phyloP scores from a whole-genome alignment of 2,888 invertebrate species.

The Drosophila nr. medialis region DNA sequence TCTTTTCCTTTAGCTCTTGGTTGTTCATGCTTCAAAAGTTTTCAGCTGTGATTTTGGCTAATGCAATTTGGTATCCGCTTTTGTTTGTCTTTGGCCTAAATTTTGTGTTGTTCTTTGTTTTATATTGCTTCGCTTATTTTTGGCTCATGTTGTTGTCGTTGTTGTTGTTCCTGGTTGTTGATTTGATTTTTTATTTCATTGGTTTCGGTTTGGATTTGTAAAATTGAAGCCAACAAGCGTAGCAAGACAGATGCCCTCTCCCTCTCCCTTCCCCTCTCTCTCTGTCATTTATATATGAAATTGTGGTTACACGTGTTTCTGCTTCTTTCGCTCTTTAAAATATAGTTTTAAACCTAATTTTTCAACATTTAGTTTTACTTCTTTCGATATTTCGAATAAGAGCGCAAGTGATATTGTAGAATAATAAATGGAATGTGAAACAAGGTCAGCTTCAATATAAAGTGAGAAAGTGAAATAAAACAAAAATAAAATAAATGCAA shows the following conservation, averaged over 20 bases:
- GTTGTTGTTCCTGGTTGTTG: slow-evolving; percentile 16
- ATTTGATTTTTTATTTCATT: slow-evolving; percentile 48
- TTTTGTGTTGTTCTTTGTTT: slow-evolving; percentile 29
- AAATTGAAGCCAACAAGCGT: slow-evolving; percentile 25
- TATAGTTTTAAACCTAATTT: background rate
- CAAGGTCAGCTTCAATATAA: slow-evolving; percentile 36
- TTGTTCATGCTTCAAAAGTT: slow-evolving; percentile 71
- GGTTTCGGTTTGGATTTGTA: slow-evolving; percentile 23
- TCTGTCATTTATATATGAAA: background rate
- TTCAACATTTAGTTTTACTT: slow-evolving; percentile 9
- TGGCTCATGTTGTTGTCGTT: slow-evolving; percentile 9
- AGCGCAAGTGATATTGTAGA: background rate
- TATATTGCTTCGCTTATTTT: slow-evolving; percentile 16
- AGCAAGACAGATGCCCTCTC: slow-evolving; percentile 6
- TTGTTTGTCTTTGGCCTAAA: slow-evolving; percentile 76
- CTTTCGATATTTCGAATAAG: slow-evolving; percentile 16
- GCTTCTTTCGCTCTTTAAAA: background rate
- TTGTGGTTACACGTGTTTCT: background rate
- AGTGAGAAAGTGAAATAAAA: slow-evolving; percentile 42
- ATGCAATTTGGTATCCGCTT: slow-evolving; percentile 74
- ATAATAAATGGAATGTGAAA: slow-evolving; percentile 27
- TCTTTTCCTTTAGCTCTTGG: slow-evolving; percentile 32
- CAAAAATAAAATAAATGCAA: slow-evolving; percentile 31
- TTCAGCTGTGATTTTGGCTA: slow-evolving; percentile 73
- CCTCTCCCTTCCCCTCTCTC: background rate